phyloP scores from a whole-genome alignment of 2,888 invertebrate species.

The Nesidiocoris tenuis region DNA sequence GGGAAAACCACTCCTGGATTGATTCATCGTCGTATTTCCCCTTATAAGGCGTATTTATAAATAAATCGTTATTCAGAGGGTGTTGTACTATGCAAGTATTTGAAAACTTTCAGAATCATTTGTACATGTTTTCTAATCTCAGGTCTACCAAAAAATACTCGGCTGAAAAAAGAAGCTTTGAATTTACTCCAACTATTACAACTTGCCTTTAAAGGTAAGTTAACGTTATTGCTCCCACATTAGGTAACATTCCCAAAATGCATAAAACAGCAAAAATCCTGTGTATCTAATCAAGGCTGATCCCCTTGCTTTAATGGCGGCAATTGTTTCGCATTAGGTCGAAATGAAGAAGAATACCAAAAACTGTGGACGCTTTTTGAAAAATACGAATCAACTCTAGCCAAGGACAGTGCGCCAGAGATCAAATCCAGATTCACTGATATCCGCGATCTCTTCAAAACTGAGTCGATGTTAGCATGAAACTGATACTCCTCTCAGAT shows the following conservation, averaged over 20 bases:
- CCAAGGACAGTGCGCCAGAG: constrained; percentile 34
- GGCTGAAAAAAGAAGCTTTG: constrained; percentile 52
- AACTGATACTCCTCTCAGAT: too few relatives aligned
- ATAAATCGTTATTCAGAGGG: too few relatives aligned
- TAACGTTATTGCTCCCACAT: background rate
- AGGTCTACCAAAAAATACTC: constrained; percentile 51
- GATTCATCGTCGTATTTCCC: too few relatives aligned
- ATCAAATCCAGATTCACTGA: constrained; percentile 37
- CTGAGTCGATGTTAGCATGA: constrained; percentile 15
- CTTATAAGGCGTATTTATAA: too few relatives aligned
- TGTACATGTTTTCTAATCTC: too few relatives aligned
- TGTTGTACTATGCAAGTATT: too few relatives aligned
- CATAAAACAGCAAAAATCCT: too few relatives aligned
- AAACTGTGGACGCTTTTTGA: constrained; percentile 26
- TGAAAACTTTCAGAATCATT: too few relatives aligned
- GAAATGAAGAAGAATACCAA: constrained; percentile 28
- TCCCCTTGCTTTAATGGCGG: background rate
- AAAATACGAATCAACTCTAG: constrained; percentile 18
- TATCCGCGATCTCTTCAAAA: constrained; percentile 36
- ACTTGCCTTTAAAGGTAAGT: constrained; percentile 42
- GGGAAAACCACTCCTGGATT: too few relatives aligned
- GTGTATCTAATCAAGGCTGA: background rate
- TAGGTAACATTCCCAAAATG: background rate
- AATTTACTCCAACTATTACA: constrained; percentile 43
- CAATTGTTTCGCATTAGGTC: constrained; percentile 7